phyloP scores from a whole-genome alignment of 1,140 invertebrate species.

The Galleria mellonella region DNA sequence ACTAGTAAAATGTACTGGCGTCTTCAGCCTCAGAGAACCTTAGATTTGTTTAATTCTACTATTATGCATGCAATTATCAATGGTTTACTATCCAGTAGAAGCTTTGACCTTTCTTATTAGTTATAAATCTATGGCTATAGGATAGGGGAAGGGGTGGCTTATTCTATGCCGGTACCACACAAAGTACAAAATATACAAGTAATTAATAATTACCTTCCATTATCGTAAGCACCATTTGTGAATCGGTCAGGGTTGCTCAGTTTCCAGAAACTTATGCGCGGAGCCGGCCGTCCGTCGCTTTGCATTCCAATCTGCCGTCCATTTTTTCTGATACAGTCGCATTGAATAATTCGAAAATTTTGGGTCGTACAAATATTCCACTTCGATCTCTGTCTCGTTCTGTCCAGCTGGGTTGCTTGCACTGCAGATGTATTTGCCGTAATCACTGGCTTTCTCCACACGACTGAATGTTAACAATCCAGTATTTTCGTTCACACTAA shows the following conservation, averaged over 20 bases:
- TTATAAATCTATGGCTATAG: no score
- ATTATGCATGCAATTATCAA: no score
- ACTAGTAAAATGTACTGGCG: no score
- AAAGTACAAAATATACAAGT: constrained; percentile 7
- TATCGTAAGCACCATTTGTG: constrained; percentile 77
- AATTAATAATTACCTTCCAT: constrained; percentile 66
- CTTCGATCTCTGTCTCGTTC: constrained; percentile 77
- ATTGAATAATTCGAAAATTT: constrained; percentile 86
- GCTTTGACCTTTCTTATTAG: no score
- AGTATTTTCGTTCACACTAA: constrained; percentile 81
- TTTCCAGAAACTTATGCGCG: constrained; percentile 84
- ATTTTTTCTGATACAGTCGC: constrained; percentile 79
- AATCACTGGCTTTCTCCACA: constrained; percentile 84
- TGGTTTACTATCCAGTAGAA: no score
- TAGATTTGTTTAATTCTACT: no score
- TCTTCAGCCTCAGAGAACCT: no score
- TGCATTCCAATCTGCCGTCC: constrained; percentile 82
- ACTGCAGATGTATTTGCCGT: constrained; percentile 87
- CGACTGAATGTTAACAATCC: constrained; percentile 83
- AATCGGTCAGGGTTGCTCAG: constrained; percentile 75
- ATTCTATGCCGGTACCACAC: no score
- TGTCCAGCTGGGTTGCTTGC: constrained; percentile 88
- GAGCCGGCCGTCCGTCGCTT: constrained; percentile 85
- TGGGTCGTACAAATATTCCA: constrained; percentile 84
- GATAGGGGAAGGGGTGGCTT: no score